Evolutionary conservation across 1,140 invertebrate species (phyloP), one percentile per base, ranked within the genome.

Genomic region (Lasioglossum albipes): DNA sequence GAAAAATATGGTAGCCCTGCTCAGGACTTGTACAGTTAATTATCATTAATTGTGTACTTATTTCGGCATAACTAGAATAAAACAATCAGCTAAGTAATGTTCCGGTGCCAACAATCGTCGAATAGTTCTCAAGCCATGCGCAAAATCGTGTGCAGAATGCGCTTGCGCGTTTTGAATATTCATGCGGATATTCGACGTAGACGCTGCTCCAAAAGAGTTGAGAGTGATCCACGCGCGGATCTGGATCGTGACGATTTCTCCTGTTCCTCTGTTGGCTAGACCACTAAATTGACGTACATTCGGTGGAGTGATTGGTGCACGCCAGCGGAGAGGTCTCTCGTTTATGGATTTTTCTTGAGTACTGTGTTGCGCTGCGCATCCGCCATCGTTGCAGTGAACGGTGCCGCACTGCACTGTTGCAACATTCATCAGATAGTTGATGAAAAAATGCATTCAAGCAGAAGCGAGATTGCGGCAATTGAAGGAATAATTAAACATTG

Each of bases 301-400:
- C 68, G 31, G 61, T 10, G 4, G 22, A 64, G 49, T 57, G 49
- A 73, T 31, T 7, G 64, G 70, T 73, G 69, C 65, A 27, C 36
- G 69, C n/a, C 72, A 22, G 54, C 69, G 7, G 5, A 3, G 7
- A 49, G 13, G 10, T 22, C 27, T 31, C 7, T 45, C 0, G 16
- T 41, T 62, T 3, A 54, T 54, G 31, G 27, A 64, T 18, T 42
- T 41, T 20, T 16, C 18, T 54, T 20, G 45, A 62, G 16, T 41
- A 31, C 7, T 59, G 27, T 18, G 22, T 20, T 54, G 7, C 2
- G 36, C 27, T 20, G 22, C 7, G 20, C 7, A n/a, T 18, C n/a
- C 10, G 22, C 31, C 7, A 18, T 31, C 42, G 7, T 45, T 49
- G 42, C 45, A 72, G 27, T 27, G 27, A 27, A 27, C 27, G 27